Percentiles rank a stretch among this genome's conserved stretches.
These are phyloP conservation scores for Eonycteris spelaea DNA, from an alignment of 2,113 vertebrate species.

Conservation along the genomic window DNA sequence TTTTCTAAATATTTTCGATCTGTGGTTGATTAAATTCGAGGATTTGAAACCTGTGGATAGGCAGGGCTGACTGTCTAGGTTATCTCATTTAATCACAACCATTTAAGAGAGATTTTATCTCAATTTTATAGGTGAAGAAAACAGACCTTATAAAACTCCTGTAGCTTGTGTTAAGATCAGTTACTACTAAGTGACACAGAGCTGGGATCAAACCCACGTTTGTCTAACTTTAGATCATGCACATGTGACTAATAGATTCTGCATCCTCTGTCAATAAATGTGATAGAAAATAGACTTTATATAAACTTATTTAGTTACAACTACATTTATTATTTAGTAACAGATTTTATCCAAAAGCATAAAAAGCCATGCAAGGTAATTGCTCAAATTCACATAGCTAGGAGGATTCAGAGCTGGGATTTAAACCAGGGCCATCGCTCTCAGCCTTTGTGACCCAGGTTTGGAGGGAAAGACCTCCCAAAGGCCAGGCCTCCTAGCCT, in stretches of 20 bases:
- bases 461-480: neutral
- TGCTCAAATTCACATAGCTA: neutral
- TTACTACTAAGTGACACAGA: neutral
- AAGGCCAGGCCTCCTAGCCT: neutral
- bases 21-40: neutral
- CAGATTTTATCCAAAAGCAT: neutral
- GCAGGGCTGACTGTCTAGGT: neutral
- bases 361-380: neutral
- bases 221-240: neutral
- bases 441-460: neutral
- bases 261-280: neutral
- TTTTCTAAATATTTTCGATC: neutral
- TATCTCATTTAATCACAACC: neutral
- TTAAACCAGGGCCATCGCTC: neutral
- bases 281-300: neutral
- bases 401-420: neutral
- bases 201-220: neutral
- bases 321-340: neutral
- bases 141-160: neutral
- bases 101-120: neutral
- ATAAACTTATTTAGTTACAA: neutral
- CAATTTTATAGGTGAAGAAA: neutral
- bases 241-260: rapidly evolving
- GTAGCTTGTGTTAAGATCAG: neutral
- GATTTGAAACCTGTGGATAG: neutral